Conservation (phyloP, 2,888 invertebrate species). For the Drosophila vallismaia region DNA sequence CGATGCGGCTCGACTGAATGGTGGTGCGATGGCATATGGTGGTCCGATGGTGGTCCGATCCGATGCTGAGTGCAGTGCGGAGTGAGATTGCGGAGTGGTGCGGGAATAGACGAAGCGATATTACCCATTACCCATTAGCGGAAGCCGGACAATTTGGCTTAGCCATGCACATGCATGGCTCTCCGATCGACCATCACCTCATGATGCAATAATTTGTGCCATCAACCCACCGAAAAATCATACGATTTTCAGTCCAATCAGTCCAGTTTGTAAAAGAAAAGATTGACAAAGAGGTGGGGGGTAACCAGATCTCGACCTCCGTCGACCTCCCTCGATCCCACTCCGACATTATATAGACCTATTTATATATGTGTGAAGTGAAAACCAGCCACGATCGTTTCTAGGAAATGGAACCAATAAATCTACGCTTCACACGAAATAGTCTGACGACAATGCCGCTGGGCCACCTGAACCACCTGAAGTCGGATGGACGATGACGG, state of each 20-base stretch:
- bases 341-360: not conserved
- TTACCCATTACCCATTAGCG: conserved; percentile 56
- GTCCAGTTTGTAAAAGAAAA: conserved; percentile 9
- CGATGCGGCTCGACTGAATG: conserved; percentile 28
- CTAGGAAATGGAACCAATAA: conserved; percentile 67
- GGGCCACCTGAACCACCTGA: conserved; percentile 32
- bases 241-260: conserved; percentile 38
- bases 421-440: conserved; percentile 44
- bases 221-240: conserved; percentile 48
- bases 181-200: conserved; percentile 16
- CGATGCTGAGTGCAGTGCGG: not conserved
- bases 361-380: conserved; percentile 8
- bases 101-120: conserved; percentile 12
- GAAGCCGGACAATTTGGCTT: conserved; percentile 57
- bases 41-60: conserved; percentile 18
- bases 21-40: not conserved
- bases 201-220: conserved; percentile 69
- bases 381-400: conserved; percentile 52
- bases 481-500: conserved; percentile 31
- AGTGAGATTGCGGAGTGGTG: conserved; percentile 1
- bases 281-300: conserved; percentile 3
- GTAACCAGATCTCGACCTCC: conserved; percentile 54
- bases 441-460: conserved; percentile 34
- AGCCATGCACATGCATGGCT: conserved; percentile 39
- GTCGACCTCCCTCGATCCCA: conserved; percentile 19